Conservation (phyloP, 2,888 invertebrate species). For the Synanthedon vespiformis region DNA sequence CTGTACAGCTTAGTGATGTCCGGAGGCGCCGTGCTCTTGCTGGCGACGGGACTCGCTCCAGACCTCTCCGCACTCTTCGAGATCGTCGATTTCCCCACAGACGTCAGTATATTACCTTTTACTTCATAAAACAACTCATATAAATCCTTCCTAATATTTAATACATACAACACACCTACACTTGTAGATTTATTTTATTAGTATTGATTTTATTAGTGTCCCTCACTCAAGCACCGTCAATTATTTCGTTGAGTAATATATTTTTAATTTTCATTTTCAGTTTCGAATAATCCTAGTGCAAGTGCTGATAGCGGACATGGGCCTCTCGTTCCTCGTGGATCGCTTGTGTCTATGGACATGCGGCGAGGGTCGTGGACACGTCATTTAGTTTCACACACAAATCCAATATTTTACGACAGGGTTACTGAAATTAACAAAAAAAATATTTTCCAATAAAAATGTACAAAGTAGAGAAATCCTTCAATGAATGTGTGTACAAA, state of each 20-base stretch:
- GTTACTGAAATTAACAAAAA: not conserved
- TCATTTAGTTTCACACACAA: not conserved
- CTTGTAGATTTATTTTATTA: too few species aligned
- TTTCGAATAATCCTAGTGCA: slow-evolving; percentile 88
- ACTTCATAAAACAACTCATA: too few species aligned
- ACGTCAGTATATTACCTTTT: slow-evolving; percentile 72
- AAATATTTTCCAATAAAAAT: not conserved
- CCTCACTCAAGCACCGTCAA: too few species aligned
- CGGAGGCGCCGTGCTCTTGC: slow-evolving; percentile 81
- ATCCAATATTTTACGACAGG: slow-evolving; percentile 7
- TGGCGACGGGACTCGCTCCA: slow-evolving; percentile 88
- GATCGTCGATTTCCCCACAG: slow-evolving; percentile 92
- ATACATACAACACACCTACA: too few species aligned
- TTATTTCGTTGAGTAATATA: too few species aligned
- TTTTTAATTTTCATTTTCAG: slow-evolving; percentile 67
- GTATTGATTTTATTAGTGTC: too few species aligned
- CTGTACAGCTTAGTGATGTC: slow-evolving; percentile 91
- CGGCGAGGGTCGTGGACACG: slow-evolving; percentile 78
- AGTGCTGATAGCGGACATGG: slow-evolving; percentile 87
- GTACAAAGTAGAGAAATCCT: not conserved
- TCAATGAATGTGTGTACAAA: too few species aligned
- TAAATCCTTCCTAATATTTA: too few species aligned
- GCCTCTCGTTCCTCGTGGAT: slow-evolving; percentile 88
- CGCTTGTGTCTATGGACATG: slow-evolving; percentile 86
- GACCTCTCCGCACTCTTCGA: slow-evolving; percentile 92